phyloP scores from a whole-genome alignment of 2,797 vertebrate species.

The Pseudochaenichthys georgianus region DNA sequence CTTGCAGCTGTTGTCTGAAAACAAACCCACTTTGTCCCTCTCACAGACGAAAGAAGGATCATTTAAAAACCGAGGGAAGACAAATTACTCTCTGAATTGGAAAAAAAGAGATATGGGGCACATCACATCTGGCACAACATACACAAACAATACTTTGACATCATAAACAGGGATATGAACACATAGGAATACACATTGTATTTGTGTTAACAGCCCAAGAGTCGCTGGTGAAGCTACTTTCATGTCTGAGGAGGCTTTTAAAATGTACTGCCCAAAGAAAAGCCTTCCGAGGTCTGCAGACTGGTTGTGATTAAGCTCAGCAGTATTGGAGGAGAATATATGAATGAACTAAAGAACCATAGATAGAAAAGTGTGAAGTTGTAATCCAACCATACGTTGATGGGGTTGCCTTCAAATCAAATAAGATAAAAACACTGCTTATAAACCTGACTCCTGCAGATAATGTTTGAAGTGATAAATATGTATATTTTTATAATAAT shows the following conservation, averaged over 20 bases:
- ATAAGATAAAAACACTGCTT: conserved; percentile 36
- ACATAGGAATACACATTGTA: conserved; percentile 25
- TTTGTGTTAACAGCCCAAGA: conserved; percentile 35
- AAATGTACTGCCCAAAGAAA: conserved; percentile 39
- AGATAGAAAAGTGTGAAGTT: conserved; percentile 45
- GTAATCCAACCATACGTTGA: conserved; percentile 40
- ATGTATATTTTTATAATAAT: conserved; percentile 41
- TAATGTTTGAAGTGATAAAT: conserved; percentile 39
- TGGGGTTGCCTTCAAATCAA: conserved; percentile 19
- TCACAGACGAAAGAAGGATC: conserved; percentile 43
- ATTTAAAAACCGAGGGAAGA: conserved; percentile 34
- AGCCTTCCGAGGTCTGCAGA: conserved; percentile 33
- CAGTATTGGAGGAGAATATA: conserved; percentile 37
- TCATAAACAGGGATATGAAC: conserved; percentile 24
- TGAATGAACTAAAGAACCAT: conserved; percentile 15
- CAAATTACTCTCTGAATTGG: conserved; percentile 46
- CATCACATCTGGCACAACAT: conserved; percentile 38
- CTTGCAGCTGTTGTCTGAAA: conserved; percentile 70
- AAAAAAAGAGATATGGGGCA: conserved; percentile 24
- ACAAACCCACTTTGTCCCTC: conserved; percentile 40
- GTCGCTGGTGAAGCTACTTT: conserved; percentile 29
- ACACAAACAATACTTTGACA: conserved; percentile 34
- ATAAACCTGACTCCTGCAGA: conserved; percentile 28
- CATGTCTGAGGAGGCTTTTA: conserved; percentile 29
- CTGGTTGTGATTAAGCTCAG: conserved; percentile 31